Evolutionary conservation across 1,140 invertebrate species (phyloP).

Genomic region (Drosophila kikkawai): DNA sequence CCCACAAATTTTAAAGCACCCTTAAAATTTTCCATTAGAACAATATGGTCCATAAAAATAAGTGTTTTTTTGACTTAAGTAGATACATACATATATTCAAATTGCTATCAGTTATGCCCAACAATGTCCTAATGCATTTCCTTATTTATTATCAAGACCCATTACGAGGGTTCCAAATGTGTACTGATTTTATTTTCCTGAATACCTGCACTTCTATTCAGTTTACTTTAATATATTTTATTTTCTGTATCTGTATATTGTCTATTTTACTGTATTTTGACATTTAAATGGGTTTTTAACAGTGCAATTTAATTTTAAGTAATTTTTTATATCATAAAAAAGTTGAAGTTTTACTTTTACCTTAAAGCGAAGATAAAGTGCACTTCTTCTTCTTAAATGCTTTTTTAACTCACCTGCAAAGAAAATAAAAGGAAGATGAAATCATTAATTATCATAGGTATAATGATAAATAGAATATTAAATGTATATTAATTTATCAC

Average conservation of each 20-base stretch:
- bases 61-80: not conserved
- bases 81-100: not conserved
- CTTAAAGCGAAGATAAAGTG: not conserved
- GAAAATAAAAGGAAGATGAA: constrained; percentile 20
- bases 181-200: constrained; percentile 17
- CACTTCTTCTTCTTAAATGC: not conserved
- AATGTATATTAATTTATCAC: not conserved
- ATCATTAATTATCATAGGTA: constrained; percentile 33
- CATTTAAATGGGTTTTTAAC: constrained; percentile 64
- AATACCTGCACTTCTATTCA: constrained; percentile 37
- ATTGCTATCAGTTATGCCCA: not conserved
- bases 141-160: constrained; percentile 5
- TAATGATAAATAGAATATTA: not conserved
- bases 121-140: constrained; percentile 8
- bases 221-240: constrained; percentile 40
- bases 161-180: not conserved
- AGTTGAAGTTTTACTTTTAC: not conserved
- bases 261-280: constrained; percentile 41
- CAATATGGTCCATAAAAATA: not conserved
- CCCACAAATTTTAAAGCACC: not conserved
- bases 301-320: constrained; percentile 47
- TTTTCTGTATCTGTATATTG: constrained; percentile 15
- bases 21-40: too few relatives aligned
- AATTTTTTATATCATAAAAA: constrained; percentile 10
- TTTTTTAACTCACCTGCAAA: constrained; percentile 62